A percentile compares a stretch with the other conserved stretches of the same genome.
Evolutionary conservation across 2,113 vertebrate genomes (phyloP).

Genomic region (Sylvietta virens): DNA sequence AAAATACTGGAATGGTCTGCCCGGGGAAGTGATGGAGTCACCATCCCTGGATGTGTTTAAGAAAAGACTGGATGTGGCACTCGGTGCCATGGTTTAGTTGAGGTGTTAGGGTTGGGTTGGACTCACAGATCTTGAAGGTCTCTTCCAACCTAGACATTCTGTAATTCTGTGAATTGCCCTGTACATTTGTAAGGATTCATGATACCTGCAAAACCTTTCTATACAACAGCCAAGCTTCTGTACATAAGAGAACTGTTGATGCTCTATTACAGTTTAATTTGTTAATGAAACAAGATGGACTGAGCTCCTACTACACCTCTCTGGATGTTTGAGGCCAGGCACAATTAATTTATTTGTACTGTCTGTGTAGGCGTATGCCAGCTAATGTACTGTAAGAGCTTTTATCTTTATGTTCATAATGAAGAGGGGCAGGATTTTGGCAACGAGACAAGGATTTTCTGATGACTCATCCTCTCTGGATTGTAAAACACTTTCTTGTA

Average conservation of each 20-base stretch:
- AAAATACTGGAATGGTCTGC: no score
- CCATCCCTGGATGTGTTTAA: no score
- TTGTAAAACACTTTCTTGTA: constrained; percentile 69
- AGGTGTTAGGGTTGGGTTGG: no score
- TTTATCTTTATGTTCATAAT: constrained; percentile 80
- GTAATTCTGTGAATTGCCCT: neutral
- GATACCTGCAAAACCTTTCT: neutral
- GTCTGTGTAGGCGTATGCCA: constrained; percentile 73
- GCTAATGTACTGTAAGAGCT: constrained; percentile 76
- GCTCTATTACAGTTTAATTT: constrained; percentile 75
- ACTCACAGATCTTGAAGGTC: no score
- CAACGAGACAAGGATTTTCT: constrained; percentile 68
- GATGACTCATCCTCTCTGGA: constrained; percentile 71
- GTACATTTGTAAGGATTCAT: neutral
- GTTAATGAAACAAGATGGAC: constrained; percentile 76
- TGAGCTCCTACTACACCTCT: constrained; percentile 67
- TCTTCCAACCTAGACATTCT: no score
- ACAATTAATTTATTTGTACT: constrained; percentile 81
- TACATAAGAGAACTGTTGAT: constrained; percentile 36
- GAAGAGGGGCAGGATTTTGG: constrained; percentile 75
- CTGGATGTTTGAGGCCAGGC: constrained; percentile 71
- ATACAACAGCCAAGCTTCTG: neutral
- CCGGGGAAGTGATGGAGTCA: no score
- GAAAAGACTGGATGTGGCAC: no score
- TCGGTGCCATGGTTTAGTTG: no score